Evolutionary conservation across 2,797 vertebrate genomes (phyloP).

Genomic region (Pitangus sulphuratus): DNA sequence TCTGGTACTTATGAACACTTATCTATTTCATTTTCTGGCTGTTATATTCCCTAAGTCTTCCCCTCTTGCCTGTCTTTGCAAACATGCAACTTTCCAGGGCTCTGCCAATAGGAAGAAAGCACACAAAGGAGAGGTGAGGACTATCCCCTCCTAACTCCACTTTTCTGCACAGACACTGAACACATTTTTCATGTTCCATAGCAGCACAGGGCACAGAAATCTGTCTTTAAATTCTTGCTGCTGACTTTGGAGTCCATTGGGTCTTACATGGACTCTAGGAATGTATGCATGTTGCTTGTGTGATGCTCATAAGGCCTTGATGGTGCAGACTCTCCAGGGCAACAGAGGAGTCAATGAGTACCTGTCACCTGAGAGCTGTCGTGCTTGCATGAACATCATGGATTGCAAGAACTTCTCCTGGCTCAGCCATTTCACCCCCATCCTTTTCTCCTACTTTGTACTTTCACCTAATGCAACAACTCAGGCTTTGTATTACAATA

Average conservation of each 20-base stretch:
- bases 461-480: neutral
- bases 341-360: neutral
- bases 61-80: neutral
- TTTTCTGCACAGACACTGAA: neutral
- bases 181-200: neutral
- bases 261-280: neutral
- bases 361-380: neutral
- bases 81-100: neutral
- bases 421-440: neutral
- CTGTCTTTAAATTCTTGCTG: neutral
- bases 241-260: neutral
- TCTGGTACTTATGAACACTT: neutral
- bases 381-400: neutral
- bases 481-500: neutral
- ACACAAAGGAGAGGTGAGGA: neutral
- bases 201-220: neutral
- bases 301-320: neutral
- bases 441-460: neutral
- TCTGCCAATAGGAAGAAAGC: neutral
- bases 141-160: rapidly evolving
- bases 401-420: neutral
- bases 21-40: neutral
- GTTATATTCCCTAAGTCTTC: neutral
- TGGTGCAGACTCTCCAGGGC: neutral
- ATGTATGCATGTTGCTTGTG: rapidly evolving